These are phyloP conservation scores for Colaptes auratus DNA, from an alignment of 2,113 vertebrate species.

Conservation along the genomic window DNA sequence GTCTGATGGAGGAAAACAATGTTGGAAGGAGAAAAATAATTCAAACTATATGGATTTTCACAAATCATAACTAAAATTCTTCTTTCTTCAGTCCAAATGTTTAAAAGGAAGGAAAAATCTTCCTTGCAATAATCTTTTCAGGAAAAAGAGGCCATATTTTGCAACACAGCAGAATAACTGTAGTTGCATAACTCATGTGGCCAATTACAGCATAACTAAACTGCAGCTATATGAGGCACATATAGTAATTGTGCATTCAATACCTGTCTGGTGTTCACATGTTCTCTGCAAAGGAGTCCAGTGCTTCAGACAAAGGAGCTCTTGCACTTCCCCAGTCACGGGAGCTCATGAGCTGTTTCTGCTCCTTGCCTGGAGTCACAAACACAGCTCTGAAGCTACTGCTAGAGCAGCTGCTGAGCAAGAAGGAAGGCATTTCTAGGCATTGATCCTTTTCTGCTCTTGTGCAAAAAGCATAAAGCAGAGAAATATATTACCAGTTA, in stretches of 20 bases:
- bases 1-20: not conserved
- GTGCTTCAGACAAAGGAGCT: not conserved
- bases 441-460: not conserved
- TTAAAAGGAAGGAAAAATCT: not conserved
- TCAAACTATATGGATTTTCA: not conserved
- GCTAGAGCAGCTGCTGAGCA: not conserved
- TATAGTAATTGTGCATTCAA: not conserved
- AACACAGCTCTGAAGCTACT: accelerated
- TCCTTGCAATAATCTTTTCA: not conserved
- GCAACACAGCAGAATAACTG: not conserved
- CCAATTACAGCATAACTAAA: not conserved
- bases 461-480: not conserved
- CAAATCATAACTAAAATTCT: not conserved
- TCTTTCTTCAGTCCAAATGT: not conserved
- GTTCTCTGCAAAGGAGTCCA: not conserved
- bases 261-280: not conserved
- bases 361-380: not conserved
- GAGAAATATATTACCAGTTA: not conserved
- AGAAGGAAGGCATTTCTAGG: not conserved
- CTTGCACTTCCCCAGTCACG: not conserved
- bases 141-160: not conserved
- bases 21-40: not conserved
- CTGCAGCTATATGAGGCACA: not conserved
- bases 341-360: not conserved
- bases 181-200: not conserved